These are phyloP conservation scores for Prenolepis imparis DNA, from an alignment of 2,888 invertebrate genomes.

Conservation along the genomic window DNA sequence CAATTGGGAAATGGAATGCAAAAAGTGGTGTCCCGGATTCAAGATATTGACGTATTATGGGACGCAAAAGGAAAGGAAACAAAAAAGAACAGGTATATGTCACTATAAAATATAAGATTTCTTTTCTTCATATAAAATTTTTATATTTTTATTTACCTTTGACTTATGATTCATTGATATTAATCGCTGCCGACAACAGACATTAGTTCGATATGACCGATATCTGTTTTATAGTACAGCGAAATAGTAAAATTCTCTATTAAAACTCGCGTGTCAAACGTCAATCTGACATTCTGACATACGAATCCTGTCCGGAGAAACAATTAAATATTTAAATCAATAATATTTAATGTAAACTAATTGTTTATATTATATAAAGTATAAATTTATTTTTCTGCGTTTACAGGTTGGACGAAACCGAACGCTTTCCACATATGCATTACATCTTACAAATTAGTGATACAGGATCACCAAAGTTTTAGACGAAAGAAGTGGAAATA, in stretches of 20 bases:
- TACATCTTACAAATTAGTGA: slow-evolving; percentile 98
- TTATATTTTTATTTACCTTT: slow-evolving; percentile 9
- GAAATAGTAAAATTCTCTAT: slow-evolving; percentile 82
- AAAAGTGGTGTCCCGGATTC: slow-evolving; percentile 99
- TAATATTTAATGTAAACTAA: slow-evolving; percentile 3
- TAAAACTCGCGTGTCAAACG: slow-evolving; percentile 84
- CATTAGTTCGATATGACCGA: slow-evolving; percentile 62
- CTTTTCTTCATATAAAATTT: background rate
- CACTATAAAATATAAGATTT: background rate
- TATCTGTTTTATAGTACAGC: slow-evolving; percentile 78
- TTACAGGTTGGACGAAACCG: slow-evolving; percentile 96
- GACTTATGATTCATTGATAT: background rate
- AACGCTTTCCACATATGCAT: slow-evolving; percentile 99
- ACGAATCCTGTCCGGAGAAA: slow-evolving; percentile 85
- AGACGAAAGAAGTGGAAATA: slow-evolving; percentile 99
- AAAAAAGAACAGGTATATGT: slow-evolving; percentile 90
- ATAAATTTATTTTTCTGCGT: slow-evolving; percentile 21
- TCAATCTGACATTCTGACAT: slow-evolving; percentile 76
- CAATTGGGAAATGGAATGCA: slow-evolving; percentile 99
- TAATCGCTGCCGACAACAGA: slow-evolving; percentile 82
- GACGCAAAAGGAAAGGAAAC: slow-evolving; percentile 96
- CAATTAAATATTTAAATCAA: slow-evolving; percentile 63
- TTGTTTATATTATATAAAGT: background rate
- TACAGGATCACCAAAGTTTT: slow-evolving; percentile 99
- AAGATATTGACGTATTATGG: slow-evolving; percentile 99